Percentiles rank a stretch among this genome's conserved stretches.
These are phyloP conservation scores for Chlorocebus sabaeus DNA, from an alignment of 2,113 vertebrate species.

Conservation along the genomic window DNA sequence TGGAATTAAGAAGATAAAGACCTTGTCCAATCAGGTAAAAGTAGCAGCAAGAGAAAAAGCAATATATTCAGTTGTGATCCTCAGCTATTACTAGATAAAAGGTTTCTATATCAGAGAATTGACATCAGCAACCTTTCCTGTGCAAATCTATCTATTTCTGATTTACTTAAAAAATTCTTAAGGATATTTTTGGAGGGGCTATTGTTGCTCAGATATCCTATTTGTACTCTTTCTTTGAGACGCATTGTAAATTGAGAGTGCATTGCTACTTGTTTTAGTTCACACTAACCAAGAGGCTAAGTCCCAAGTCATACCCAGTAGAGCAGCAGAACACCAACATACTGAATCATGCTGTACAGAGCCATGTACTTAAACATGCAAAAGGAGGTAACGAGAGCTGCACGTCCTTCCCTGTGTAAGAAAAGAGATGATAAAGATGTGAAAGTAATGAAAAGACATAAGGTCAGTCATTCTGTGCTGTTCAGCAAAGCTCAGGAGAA, in stretches of 20 bases:
- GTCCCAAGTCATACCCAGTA: slow-evolving; percentile 85
- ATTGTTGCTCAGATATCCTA: background rate
- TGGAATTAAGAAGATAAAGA: background rate
- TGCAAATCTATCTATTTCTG: background rate
- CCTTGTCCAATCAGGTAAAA: background rate
- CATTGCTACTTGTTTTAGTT: background rate
- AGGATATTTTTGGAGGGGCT: background rate
- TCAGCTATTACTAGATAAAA: background rate
- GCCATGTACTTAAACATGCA: slow-evolving; percentile 91
- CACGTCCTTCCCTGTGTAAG: slow-evolving; percentile 85
- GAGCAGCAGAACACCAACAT: slow-evolving; percentile 86
- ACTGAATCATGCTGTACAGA: slow-evolving; percentile 88
- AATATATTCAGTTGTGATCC: background rate
- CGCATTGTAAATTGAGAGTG: background rate
- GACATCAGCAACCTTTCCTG: background rate
- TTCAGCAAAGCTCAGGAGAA: background rate
- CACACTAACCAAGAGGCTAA: slow-evolving; percentile 11
- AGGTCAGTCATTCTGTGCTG: background rate
- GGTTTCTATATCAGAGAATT: background rate
- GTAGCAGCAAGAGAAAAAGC: background rate
- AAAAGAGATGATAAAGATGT: slow-evolving; percentile 2
- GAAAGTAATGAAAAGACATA: background rate
- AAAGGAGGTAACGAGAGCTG: slow-evolving; percentile 87
- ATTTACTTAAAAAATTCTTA: background rate
- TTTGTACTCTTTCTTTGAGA: background rate